A percentile compares a stretch with the other conserved stretches of the same genome.
These are phyloP conservation scores for Seriola aureovittata DNA, from an alignment of 2,113 vertebrate genomes.

Conservation along the genomic window DNA sequence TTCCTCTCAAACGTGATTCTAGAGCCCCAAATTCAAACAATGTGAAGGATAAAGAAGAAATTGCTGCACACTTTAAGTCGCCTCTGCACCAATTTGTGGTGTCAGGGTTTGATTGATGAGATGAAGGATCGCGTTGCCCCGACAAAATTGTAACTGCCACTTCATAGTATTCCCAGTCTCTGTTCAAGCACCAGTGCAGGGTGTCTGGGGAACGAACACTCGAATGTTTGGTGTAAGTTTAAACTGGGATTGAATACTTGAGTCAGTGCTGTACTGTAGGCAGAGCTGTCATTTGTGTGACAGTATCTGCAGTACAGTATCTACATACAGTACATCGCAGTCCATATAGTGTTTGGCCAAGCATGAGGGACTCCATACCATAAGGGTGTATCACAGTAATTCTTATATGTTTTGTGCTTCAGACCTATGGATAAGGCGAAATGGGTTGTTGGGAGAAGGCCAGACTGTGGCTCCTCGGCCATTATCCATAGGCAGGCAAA, in stretches of 20 bases:
- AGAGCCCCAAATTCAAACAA: conserved; percentile 25
- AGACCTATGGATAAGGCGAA: conserved; percentile 66
- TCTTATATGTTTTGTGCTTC: conserved; percentile 67
- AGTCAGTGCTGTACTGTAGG: conserved; percentile 19
- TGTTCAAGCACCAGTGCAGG: conserved; percentile 19
- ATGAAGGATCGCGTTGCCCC: conserved; percentile 25
- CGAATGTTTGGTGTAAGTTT: conserved; percentile 11
- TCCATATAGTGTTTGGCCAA: conserved; percentile 11
- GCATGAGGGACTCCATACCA: conserved; percentile 40
- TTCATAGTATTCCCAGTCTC: conserved; percentile 35
- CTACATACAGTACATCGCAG: conserved; percentile 13
- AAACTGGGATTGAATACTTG: conserved; percentile 36
- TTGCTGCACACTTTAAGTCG: conserved; percentile 42
- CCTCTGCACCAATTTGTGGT: conserved; percentile 49
- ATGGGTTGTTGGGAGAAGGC: conserved; percentile 69
- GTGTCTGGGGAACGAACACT: conserved; percentile 51
- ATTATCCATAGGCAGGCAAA: conserved; percentile 83
- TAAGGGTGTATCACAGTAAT: conserved; percentile 61
- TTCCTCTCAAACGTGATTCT: conserved; percentile 14
- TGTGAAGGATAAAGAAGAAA: conserved; percentile 55
- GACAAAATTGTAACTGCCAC: conserved; percentile 52
- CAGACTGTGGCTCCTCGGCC: conserved; percentile 67
- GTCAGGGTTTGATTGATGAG: conserved; percentile 68
- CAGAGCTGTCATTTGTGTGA: conserved; percentile 12
- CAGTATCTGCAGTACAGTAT: neutral